Evolutionary conservation across 2,797 vertebrate genomes (phyloP).

Genomic region (Myotis planiceps): DNA sequence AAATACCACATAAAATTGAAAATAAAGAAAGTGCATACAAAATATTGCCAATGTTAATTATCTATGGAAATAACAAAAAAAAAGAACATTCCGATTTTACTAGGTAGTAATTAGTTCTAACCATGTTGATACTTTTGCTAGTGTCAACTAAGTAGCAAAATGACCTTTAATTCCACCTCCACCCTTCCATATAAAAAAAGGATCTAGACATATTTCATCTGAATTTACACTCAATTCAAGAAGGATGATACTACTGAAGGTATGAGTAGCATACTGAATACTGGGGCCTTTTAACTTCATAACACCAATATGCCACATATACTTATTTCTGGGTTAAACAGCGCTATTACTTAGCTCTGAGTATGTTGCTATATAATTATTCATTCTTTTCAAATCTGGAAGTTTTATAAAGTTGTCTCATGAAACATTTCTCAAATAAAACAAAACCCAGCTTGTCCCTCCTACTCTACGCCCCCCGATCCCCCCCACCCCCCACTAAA

Average conservation of each 20-base stretch:
- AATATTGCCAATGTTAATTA: background rate
- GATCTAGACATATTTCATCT: background rate
- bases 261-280: background rate
- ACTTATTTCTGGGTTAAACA: background rate
- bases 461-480: background rate
- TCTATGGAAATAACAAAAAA: constrained; percentile 18
- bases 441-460: background rate
- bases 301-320: background rate
- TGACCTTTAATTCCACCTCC: background rate
- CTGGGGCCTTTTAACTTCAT: background rate
- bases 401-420: background rate
- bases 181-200: background rate
- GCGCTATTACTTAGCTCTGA: background rate
- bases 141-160: constrained; percentile 28
- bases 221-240: constrained; percentile 16
- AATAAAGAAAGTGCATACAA: background rate
- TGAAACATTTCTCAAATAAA: constrained; percentile 51
- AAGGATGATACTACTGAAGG: background rate
- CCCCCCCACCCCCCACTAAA: background rate
- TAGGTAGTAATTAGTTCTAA: constrained; percentile 13
- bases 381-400: background rate
- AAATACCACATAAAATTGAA: background rate
- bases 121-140: background rate
- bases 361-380: background rate
- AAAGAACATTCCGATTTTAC: background rate